Evolutionary conservation across 2,888 invertebrate species (phyloP).

Genomic region (Apotomis turbidana): DNA sequence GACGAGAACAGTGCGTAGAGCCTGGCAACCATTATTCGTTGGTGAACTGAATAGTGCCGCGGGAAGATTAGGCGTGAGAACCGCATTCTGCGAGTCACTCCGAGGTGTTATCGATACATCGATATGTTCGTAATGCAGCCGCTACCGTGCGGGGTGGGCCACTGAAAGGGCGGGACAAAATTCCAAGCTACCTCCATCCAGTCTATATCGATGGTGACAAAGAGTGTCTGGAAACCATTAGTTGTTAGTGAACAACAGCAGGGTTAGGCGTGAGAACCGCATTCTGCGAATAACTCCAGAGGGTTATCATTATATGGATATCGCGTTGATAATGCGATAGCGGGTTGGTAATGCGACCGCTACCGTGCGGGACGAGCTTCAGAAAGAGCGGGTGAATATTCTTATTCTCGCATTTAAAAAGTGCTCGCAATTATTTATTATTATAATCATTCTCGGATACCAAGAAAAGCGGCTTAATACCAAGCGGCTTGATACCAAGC

Average conservation of each 20-base stretch:
- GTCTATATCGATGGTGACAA: neutral
- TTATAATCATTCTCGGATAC: too few relatives aligned
- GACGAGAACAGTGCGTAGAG: neutral
- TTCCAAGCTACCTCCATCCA: too few relatives aligned
- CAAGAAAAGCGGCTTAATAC: too few relatives aligned
- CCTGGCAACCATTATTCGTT: neutral
- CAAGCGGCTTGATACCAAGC: too few relatives aligned
- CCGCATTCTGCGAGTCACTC: conserved; percentile 52
- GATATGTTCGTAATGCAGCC: conserved; percentile 50
- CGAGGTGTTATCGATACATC: conserved; percentile 53
- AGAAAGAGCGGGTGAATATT: conserved; percentile 33
- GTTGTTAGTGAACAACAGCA: neutral
- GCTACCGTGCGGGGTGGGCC: conserved; percentile 52
- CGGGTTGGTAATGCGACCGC: conserved; percentile 50
- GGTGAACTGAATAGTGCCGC: neutral
- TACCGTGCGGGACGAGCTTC: conserved; percentile 50
- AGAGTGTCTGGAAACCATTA: neutral
- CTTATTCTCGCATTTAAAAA: too few relatives aligned
- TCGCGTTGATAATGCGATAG: conserved; percentile 49
- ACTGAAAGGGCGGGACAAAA: conserved; percentile 38
- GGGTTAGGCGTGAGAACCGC: conserved; percentile 53
- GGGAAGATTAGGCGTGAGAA: conserved; percentile 53
- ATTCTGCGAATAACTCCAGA: conserved; percentile 52
- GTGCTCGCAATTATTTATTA: too few relatives aligned
- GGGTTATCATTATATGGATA: conserved; percentile 55